Evolutionary conservation across 2,113 vertebrate species (phyloP), one percentile per base, ranked within the genome.

Genomic region (Ahaetulla prasina): DNA sequence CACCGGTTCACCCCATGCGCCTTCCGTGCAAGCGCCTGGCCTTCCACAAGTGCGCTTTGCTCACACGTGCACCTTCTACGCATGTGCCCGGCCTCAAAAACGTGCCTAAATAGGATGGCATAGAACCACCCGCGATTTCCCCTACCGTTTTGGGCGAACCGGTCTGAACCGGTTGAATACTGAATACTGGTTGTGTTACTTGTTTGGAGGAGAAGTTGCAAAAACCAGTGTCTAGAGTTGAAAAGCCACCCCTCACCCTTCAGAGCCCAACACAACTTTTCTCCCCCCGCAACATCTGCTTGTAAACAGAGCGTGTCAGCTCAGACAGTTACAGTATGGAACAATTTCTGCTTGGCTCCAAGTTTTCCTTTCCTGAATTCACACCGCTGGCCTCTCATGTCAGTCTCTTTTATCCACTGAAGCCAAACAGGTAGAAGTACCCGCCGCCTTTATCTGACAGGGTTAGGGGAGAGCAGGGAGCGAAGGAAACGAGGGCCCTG

Each of bases 301-400:
- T 30, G 0, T 49, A 49, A n/a, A 60, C 1, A 74, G 50, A n/a
- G 30, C 2, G 6, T n/a, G 11, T 9, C 54, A 27, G 4, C n/a
- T 68, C 20, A 8, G 95, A 91, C 74, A 89, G 45, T 95, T 35
- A 84, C 91, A 90, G 95, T 93, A 91, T 89, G 92, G 23, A 90
- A 89, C 30, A 92, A 60, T 94, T 93, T 92, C 96, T 94, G 91
- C 93, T 94, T 95, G 90, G 94, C 45, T 94, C 93, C 91, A 95
- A 91, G 92, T 95, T 93, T 18, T 89, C 91, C 88, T 23, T 23
- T 55, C 3, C 8, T 22, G 94, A 85, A 68, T 53, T 85, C 22
- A 88, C 84, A 91, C 39, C 91, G 6, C 27, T 91, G 91, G 60
- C 1, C 60, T 43, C 22, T 2, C 3, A 55, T 90, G 68, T 94